Conservation (phyloP, 2,113 vertebrate genomes). For the Trichomycterus rosablanca region DNA sequence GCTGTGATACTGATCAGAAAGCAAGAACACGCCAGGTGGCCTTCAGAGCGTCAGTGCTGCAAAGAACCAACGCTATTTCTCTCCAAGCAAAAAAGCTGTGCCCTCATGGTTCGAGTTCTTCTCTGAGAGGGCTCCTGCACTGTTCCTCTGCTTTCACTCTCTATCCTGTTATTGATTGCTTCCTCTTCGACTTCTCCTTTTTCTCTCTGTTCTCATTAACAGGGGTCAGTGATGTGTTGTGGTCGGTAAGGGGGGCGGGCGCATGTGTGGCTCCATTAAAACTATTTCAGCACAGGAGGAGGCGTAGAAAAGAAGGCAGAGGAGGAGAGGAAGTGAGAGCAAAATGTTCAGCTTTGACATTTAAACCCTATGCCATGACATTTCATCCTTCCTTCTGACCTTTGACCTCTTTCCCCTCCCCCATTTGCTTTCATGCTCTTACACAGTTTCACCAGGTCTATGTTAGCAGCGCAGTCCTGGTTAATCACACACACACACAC, state of each 20-base stretch:
- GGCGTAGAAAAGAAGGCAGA: neutral
- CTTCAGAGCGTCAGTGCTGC: no score
- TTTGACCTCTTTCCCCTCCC: conserved; percentile 59
- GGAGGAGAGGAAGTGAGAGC: neutral
- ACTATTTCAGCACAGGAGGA: conserved; percentile 20
- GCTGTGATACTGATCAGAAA: no score
- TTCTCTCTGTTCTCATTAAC: neutral
- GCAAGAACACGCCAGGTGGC: no score
- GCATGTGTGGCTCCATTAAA: conserved; percentile 4
- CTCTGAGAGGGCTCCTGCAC: no score
- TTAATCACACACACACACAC: no score
- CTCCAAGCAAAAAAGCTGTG: no score
- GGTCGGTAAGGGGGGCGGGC: neutral
- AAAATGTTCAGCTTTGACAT: no score
- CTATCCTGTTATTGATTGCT: no score
- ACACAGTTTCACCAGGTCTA: conserved; percentile 7
- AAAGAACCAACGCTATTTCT: no score
- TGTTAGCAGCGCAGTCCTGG: conserved; percentile 18
- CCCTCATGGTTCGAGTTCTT: no score
- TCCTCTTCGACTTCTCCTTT: neutral
- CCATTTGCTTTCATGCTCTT: conserved; percentile 53
- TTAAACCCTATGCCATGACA: conserved; percentile 53
- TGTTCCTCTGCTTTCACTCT: no score
- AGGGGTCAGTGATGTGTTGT: neutral
- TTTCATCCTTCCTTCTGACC: conserved; percentile 63